A percentile compares a stretch with the other conserved stretches of the same genome.
These are phyloP conservation scores for Eugnorisma glareosa DNA, from an alignment of 2,888 invertebrate species.

Conservation along the genomic window DNA sequence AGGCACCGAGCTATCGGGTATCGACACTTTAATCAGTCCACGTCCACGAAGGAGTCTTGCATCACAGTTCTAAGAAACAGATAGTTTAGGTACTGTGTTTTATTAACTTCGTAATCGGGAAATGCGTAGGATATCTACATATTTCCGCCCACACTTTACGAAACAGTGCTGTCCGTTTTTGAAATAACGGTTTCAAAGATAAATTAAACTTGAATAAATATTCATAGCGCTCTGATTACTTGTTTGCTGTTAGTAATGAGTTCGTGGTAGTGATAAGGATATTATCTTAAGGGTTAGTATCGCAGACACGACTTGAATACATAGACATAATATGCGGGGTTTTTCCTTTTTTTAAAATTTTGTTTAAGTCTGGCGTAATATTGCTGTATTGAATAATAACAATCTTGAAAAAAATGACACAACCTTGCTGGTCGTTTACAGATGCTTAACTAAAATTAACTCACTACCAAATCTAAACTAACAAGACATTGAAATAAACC, in stretches of 20 bases:
- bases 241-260: slow-evolving; percentile 39
- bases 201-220: slow-evolving; percentile 41
- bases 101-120: slow-evolving; percentile 65
- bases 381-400: neutral
- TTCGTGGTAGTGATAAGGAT: slow-evolving; percentile 44
- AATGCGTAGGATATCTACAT: slow-evolving; percentile 73
- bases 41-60: slow-evolving; percentile 67
- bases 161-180: slow-evolving; percentile 47
- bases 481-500: slow-evolving; percentile 26
- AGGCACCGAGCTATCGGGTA: slow-evolving; percentile 59
- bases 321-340: neutral
- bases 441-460: neutral
- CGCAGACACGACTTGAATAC: neutral
- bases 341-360: neutral
- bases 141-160: slow-evolving; percentile 66
- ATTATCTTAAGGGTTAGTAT: slow-evolving; percentile 37
- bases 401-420: neutral
- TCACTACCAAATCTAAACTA: neutral
- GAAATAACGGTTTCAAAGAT: slow-evolving; percentile 32
- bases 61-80: slow-evolving; percentile 56
- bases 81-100: slow-evolving; percentile 56
- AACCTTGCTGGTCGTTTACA: neutral
- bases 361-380: neutral
- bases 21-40: slow-evolving; percentile 56
- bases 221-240: slow-evolving; percentile 29